Evolutionary conservation across 2,113 vertebrate species (phyloP).

Genomic region (Nettapus auritus): DNA sequence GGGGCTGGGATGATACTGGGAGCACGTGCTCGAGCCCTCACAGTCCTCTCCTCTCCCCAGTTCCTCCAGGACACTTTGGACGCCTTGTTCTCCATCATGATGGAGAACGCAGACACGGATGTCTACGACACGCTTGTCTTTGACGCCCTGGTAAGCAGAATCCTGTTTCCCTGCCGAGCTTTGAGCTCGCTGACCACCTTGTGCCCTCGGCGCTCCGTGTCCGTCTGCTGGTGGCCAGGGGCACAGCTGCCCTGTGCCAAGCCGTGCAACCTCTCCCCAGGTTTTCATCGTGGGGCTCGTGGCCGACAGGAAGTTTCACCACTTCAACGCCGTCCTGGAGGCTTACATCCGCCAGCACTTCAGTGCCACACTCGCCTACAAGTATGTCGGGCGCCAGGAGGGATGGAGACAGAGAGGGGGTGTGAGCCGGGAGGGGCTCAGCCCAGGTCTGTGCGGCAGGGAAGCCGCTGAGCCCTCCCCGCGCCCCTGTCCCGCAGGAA

Average conservation of each 20-base stretch:
- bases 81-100: slow-evolving; percentile 89
- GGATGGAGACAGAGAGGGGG: accelerated
- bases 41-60: slow-evolving; percentile 46
- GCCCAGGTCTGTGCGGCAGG: neutral
- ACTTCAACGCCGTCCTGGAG: slow-evolving; percentile 68
- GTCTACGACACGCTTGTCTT: slow-evolving; percentile 84
- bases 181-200: neutral
- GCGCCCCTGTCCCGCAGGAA: neutral
- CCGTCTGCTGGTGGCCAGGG: accelerated
- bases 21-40: accelerated
- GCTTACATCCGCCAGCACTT: slow-evolving; percentile 72
- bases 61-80: slow-evolving; percentile 89
- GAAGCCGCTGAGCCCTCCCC: neutral
- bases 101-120: slow-evolving; percentile 85
- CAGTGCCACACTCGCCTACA: slow-evolving; percentile 69
- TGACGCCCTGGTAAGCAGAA: slow-evolving; percentile 81
- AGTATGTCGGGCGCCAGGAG: neutral
- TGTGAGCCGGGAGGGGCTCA: too few relatives aligned
- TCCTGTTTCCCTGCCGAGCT: accelerated
- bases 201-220: neutral
- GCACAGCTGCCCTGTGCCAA: accelerated
- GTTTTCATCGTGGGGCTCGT: slow-evolving; percentile 68
- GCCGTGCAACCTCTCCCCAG: neutral
- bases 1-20: accelerated
- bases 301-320: slow-evolving; percentile 67